Evolutionary conservation across 2,797 vertebrate genomes (phyloP).

Genomic region (Podarcis siculus): DNA sequence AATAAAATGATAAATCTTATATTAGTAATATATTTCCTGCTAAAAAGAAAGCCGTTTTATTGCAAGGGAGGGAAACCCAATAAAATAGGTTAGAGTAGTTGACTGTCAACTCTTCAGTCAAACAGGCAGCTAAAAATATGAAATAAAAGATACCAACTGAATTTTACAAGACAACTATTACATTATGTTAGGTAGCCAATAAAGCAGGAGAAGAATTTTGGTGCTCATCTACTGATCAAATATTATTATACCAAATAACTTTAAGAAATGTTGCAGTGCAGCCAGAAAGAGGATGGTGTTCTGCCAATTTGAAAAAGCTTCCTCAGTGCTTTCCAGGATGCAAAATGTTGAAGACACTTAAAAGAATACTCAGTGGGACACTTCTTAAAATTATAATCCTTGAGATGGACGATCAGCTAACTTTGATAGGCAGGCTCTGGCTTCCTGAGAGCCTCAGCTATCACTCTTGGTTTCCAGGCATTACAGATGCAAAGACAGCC

Average conservation of each 20-base stretch:
- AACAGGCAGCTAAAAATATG: conserved; percentile 33
- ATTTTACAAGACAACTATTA: not conserved
- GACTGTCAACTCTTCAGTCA: conserved; percentile 24
- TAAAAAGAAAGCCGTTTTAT: conserved; percentile 40
- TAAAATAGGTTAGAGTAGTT: not conserved
- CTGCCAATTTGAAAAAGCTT: not conserved
- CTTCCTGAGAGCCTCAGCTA: too few species aligned
- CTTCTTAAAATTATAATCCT: not conserved
- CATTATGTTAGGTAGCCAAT: not conserved
- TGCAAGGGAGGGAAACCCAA: not conserved
- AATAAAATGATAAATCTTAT: conserved; percentile 27
- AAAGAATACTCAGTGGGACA: not conserved
- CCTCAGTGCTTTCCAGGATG: not conserved
- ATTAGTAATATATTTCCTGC: not conserved
- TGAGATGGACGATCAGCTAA: not conserved
- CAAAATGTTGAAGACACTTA: not conserved
- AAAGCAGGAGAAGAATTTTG: not conserved
- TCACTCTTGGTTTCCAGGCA: too few species aligned
- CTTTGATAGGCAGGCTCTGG: not conserved
- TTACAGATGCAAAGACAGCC: too few species aligned
- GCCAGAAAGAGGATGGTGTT: not conserved
- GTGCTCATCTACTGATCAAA: not conserved
- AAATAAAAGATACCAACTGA: conserved; percentile 18
- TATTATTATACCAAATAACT: not conserved
- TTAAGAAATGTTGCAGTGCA: not conserved